phyloP scores from a whole-genome alignment of 2,113 vertebrate genomes.

The Corythaeola cristata region DNA sequence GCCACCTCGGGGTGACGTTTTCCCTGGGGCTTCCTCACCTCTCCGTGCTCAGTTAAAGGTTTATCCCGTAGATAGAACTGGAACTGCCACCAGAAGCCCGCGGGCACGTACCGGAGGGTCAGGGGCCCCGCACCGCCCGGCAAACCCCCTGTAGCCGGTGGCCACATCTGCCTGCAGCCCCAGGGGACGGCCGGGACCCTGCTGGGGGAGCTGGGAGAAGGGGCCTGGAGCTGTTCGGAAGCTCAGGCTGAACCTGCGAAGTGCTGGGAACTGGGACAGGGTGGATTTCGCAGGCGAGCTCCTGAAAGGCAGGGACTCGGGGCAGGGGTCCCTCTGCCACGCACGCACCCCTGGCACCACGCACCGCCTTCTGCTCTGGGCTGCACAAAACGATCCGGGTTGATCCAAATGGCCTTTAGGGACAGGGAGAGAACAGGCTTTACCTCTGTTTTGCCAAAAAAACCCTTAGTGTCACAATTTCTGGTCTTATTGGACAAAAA shows the following conservation, averaged over 20 bases:
- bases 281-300: background rate
- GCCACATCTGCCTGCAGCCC: background rate
- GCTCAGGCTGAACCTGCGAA: background rate
- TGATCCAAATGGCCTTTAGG: background rate
- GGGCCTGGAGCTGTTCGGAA: no score
- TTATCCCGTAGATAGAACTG: background rate
- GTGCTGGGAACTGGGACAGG: background rate
- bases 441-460: background rate
- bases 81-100: background rate
- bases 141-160: accelerated
- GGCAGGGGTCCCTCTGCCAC: accelerated
- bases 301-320: accelerated
- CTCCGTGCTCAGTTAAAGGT: background rate
- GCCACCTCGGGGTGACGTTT: background rate
- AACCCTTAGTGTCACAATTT: accelerated
- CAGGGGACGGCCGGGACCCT: background rate
- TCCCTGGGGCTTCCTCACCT: background rate
- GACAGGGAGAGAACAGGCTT: background rate
- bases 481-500: background rate
- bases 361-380: accelerated
- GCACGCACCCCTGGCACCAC: background rate
- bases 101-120: background rate
- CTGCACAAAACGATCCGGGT: background rate
- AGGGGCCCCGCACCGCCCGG: accelerated
- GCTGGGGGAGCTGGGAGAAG: background rate